A percentile compares a stretch with the other conserved stretches of the same genome.
These are phyloP conservation scores for Castor canadensis DNA, from an alignment of 2,113 vertebrate genomes.

Conservation along the genomic window DNA sequence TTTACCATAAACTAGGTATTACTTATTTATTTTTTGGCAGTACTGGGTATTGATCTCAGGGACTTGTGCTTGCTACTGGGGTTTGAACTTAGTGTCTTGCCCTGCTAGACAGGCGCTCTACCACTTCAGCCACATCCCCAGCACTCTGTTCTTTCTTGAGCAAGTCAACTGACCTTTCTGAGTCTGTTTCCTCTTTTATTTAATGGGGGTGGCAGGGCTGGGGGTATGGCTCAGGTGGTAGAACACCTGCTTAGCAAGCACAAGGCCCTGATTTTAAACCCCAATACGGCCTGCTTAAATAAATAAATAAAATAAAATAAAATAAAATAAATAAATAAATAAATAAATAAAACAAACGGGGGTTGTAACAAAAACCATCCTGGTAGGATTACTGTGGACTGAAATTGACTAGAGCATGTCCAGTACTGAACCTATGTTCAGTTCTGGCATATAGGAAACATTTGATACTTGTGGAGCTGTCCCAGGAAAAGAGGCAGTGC, in stretches of 20 bases:
- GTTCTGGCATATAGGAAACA: background rate
- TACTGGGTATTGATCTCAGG: background rate
- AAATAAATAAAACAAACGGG: background rate
- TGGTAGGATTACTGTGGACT: background rate
- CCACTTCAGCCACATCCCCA: background rate
- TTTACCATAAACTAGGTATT: background rate
- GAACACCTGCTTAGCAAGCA: no score
- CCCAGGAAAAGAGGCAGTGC: background rate
- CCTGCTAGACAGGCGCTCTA: no score
- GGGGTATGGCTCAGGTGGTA: no score
- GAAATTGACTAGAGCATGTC: accelerated
- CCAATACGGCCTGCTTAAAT: background rate
- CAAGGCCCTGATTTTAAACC: no score
- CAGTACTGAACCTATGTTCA: background rate
- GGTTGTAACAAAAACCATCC: background rate
- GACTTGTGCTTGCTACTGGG: background rate
- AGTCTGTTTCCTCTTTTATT: background rate
- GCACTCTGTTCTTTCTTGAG: background rate
- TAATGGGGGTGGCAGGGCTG: background rate
- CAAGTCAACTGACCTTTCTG: background rate
- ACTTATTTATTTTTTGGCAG: background rate
- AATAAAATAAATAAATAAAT: background rate
- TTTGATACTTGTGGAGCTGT: background rate
- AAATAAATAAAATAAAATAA: background rate
- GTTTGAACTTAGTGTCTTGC: no score